Percentiles rank a stretch among this genome's conserved stretches.
These are phyloP conservation scores for Iphiclides podalirius DNA, from an alignment of 2,888 invertebrate genomes.

Conservation along the genomic window DNA sequence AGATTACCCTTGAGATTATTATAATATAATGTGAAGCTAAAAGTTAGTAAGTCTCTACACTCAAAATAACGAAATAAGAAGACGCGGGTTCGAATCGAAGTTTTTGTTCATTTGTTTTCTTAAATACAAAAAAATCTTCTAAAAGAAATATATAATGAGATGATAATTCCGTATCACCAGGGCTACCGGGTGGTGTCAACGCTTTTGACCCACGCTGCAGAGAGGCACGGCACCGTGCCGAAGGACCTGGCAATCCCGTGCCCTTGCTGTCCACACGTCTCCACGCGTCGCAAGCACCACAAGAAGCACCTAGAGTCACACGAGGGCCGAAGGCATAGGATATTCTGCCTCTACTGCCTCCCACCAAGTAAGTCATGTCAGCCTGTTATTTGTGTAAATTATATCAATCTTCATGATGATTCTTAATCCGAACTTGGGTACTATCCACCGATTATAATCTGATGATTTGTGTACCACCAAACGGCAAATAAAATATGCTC, in stretches of 20 bases:
- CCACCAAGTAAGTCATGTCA: conserved; percentile 55
- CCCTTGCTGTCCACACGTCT: conserved; percentile 72
- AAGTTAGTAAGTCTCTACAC: no score
- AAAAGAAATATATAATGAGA: no score
- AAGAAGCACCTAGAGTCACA: conserved; percentile 64
- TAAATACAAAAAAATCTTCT: no score
- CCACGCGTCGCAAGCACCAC: conserved; percentile 59
- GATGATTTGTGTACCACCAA: no score
- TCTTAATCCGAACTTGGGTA: neutral
- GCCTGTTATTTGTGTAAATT: neutral
- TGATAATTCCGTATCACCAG: no score
- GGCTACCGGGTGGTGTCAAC: conserved; percentile 69
- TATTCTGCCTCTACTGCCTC: conserved; percentile 66
- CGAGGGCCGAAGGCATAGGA: conserved; percentile 50
- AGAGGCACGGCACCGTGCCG: conserved; percentile 60
- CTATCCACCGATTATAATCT: no score
- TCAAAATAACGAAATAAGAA: no score
- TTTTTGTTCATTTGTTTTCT: no score
- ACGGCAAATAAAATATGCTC: no score
- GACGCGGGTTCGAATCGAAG: no score
- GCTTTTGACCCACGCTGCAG: conserved; percentile 54
- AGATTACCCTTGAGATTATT: no score
- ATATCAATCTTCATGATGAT: neutral
- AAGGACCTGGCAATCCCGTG: conserved; percentile 55
- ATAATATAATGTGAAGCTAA: no score